A percentile compares a stretch with the other conserved stretches of the same genome.
Evolutionary conservation across 2,113 vertebrate genomes (phyloP).

Genomic region (Ellobius talpinus): DNA sequence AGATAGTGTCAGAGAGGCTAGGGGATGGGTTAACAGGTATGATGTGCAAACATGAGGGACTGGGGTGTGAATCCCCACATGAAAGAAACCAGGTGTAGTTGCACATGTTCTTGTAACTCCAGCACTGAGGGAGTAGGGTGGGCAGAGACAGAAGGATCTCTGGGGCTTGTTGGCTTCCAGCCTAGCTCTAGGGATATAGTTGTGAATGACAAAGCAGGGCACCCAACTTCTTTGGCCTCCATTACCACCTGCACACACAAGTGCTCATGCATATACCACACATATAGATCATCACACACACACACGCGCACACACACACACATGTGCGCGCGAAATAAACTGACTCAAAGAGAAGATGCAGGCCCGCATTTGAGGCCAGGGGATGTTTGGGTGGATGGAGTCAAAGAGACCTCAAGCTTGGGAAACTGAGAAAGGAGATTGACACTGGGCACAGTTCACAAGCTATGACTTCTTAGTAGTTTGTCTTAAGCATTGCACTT

Average conservation of each 20-base stretch:
- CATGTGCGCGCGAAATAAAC: background rate
- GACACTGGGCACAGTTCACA: conserved; percentile 11
- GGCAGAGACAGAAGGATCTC: background rate
- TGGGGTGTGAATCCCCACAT: background rate
- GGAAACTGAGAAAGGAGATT: background rate
- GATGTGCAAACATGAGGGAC: background rate
- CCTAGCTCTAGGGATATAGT: background rate
- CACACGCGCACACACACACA: background rate
- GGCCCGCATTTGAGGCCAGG: background rate
- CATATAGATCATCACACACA: background rate
- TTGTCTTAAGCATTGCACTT: conserved; percentile 25
- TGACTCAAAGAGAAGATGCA: background rate
- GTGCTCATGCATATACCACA: background rate
- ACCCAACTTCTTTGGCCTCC: background rate
- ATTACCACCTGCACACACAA: background rate
- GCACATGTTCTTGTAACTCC: background rate
- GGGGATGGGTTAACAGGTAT: background rate
- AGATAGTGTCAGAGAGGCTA: background rate
- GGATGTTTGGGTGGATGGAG: background rate
- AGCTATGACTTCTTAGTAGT: conserved; percentile 42
- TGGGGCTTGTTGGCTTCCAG: background rate
- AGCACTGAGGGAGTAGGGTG: too few relatives aligned
- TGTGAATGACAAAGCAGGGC: background rate
- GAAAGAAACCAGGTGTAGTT: background rate
- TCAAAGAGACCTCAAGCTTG: conserved; percentile 1